A percentile compares a stretch with the other conserved stretches of the same genome.
Evolutionary conservation across 2,797 vertebrate species (phyloP).

Genomic region (Epinephelus malabaricus): DNA sequence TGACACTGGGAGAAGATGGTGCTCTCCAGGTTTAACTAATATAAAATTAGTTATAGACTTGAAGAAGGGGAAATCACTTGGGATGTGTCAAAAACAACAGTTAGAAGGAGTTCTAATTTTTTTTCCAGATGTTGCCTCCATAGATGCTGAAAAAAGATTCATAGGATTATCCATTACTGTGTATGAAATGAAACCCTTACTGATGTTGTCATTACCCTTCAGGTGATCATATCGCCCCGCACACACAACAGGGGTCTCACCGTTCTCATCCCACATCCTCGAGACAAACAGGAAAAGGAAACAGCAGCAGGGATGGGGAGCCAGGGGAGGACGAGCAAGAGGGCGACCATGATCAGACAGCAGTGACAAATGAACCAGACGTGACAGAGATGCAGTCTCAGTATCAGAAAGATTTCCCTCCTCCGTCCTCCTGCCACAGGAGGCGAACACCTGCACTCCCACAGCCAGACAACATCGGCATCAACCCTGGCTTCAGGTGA

Average conservation of each 20-base stretch:
- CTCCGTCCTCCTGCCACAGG: conserved; percentile 47
- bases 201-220: conserved; percentile 18
- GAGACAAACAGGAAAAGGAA: conserved; percentile 59
- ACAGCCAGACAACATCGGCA: conserved; percentile 85
- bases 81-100: not conserved
- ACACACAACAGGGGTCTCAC: conserved; percentile 72
- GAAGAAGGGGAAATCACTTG: not conserved
- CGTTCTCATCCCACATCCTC: conserved; percentile 51
- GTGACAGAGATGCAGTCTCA: conserved; percentile 65
- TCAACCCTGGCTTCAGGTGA: conserved; percentile 86
- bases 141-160: not conserved
- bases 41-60: no score
- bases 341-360: conserved; percentile 3
- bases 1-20: no score
- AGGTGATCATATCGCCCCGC: conserved; percentile 70
- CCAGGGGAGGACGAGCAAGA: conserved; percentile 16
- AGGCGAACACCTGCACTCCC: conserved; percentile 74
- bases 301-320: conserved; percentile 21
- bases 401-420: conserved; percentile 84
- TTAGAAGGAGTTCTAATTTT: not conserved
- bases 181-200: conserved; percentile 12
- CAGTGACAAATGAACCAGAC: conserved; percentile 13
- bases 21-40: no score
- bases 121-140: not conserved
- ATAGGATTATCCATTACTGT: not conserved